Percentiles rank a stretch among this genome's conserved stretches.
Conservation (phyloP, 2,797 vertebrate genomes). For the Gymnocypris eckloni region DNA sequence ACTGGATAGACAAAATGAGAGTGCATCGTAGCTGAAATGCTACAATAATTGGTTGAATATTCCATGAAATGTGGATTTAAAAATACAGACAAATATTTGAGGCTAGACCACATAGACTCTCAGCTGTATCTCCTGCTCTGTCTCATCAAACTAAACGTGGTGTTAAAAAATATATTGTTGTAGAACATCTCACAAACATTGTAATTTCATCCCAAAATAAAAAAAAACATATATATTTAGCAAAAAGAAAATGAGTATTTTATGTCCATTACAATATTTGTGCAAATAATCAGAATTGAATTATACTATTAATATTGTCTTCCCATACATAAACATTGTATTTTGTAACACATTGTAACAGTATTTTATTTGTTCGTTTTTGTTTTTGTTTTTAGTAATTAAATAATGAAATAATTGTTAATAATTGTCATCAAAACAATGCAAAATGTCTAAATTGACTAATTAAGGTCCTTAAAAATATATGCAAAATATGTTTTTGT, state of each 20-base stretch:
- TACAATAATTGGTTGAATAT: constrained; percentile 46
- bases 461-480: background rate
- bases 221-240: constrained; percentile 21
- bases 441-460: background rate
- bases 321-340: background rate
- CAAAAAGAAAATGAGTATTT: background rate
- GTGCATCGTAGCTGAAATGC: constrained; percentile 30
- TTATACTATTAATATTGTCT: background rate
- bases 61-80: constrained; percentile 55
- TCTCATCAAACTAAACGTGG: constrained; percentile 24
- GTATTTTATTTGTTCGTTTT: no score
- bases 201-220: background rate
- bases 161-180: no score
- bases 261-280: background rate
- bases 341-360: no score
- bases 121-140: constrained; percentile 54
- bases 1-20: constrained; percentile 3
- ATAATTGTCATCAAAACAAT: background rate
- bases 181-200: background rate
- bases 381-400: no score
- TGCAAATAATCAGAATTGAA: background rate
- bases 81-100: constrained; percentile 47
- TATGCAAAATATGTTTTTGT: background rate
- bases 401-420: no score
- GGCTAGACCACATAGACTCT: constrained; percentile 38